Base-by-base conservation (phyloP, 2,888 invertebrate species). In the Neoaliturus tenellus region DNA sequence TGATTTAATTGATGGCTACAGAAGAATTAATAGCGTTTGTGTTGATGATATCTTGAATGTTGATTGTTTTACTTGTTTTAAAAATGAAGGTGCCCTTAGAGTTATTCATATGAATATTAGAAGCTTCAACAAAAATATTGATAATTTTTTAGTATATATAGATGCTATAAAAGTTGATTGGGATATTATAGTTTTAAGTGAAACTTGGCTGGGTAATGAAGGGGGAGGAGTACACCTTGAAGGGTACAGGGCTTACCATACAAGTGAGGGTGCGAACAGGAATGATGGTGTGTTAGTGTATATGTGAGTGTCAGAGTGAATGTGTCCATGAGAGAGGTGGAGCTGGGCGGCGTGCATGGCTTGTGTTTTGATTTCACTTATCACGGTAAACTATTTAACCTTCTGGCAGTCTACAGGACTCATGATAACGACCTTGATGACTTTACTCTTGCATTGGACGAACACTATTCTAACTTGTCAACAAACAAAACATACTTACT, bases 391-490 rank as follows among this genome's bases (percentile, higher is more conserved):
- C 35, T n/a, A 28, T 69, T 28, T 31, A 69, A 69, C n/a, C n/a
- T 69, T 12, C 33, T 69, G 2, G 35, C 69, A n/a, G 31, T 31
- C 6, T 69, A 69, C 35, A 28, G 69, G n/a, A 69, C 69, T 8
- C 69, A 69, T n/a, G 69, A 69, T n/a, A 69, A 31, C 33, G 33
- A 69, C 69, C n/a, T 69, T 14, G 33, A 69, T 33, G n/a, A 17
- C 23, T 58, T 58, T 25, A 23, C 28, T 17, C 3, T 23, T 17
- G 23, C 58, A 28, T 25, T 58, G 10, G 1, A 25, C 23, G 33
- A 33, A 28, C 4, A 69, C 35, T 69, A 33, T 23, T 17, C 17
- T 33, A 31, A 31, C 8, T 4, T n/a, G 31, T 1, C 10, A 4
- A 31, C 6, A 28, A 20, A 69, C 33, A 31, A 6, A 33, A 69